These are phyloP conservation scores for Glaucomys volans DNA, from an alignment of 2,113 vertebrate species.

Conservation along the genomic window DNA sequence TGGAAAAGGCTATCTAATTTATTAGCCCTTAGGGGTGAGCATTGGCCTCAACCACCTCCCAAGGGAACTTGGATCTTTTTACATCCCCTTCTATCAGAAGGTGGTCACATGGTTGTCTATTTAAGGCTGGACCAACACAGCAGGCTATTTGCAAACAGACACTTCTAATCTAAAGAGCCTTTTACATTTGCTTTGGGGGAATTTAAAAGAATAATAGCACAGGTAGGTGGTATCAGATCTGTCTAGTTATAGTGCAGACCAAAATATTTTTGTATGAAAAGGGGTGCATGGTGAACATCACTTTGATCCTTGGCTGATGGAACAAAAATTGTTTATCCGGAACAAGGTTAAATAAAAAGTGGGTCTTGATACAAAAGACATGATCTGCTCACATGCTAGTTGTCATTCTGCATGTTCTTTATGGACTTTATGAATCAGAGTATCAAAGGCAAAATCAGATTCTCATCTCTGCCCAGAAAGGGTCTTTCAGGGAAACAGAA, in stretches of 20 bases:
- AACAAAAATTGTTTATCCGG: background rate
- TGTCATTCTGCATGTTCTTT: background rate
- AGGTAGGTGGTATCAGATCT: background rate
- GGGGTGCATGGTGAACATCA: background rate
- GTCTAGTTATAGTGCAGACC: background rate
- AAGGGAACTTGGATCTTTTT: background rate
- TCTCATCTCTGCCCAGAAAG: background rate
- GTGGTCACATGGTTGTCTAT: background rate
- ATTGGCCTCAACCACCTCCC: rapidly evolving
- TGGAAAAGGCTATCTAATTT: background rate
- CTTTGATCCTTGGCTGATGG: slow-evolving; percentile 1
- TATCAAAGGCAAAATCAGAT: background rate
- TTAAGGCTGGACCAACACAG: background rate
- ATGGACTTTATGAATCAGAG: background rate
- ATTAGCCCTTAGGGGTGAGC: background rate
- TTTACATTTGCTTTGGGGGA: slow-evolving; percentile 9
- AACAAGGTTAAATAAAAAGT: background rate
- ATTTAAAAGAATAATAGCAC: background rate
- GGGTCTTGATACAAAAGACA: background rate
- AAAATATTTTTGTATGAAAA: slow-evolving; percentile 33
- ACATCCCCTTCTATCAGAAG: background rate
- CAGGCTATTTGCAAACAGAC: background rate
- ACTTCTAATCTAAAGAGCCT: background rate
- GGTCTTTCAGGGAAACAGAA: background rate
- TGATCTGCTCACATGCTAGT: background rate